Conservation (phyloP, 2,797 vertebrate genomes). For the Manis crassicaudata region DNA sequence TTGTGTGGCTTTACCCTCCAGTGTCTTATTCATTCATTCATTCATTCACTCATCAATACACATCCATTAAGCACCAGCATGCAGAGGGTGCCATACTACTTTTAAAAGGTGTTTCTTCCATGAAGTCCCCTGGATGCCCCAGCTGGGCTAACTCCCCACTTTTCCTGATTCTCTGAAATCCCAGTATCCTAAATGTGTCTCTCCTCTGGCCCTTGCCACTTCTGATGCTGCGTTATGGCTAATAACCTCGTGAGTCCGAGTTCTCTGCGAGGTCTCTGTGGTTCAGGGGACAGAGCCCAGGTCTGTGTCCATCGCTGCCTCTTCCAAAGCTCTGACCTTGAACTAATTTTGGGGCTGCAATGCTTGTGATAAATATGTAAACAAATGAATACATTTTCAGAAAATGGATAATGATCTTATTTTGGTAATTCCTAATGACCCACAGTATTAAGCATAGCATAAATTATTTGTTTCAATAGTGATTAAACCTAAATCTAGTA, state of each 20-base stretch:
- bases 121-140: neutral
- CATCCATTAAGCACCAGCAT: neutral
- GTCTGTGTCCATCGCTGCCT: neutral
- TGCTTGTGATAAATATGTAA: neutral
- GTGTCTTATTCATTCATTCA: neutral
- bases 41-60: neutral
- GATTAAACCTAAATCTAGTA: neutral
- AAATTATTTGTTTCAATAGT: neutral
- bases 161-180: neutral
- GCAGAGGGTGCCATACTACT: neutral
- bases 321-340: neutral
- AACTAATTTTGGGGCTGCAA: neutral
- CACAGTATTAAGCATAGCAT: neutral
- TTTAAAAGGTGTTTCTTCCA: neutral
- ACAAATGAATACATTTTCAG: neutral
- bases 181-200: neutral
- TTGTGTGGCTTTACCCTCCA: neutral
- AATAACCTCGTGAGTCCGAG: neutral
- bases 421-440: neutral
- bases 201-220: neutral
- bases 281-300: neutral
- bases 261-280: neutral
- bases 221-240: neutral
- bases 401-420: neutral
- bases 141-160: neutral